A percentile compares a stretch with the other conserved stretches of the same genome.
phyloP scores from a whole-genome alignment of 1,140 invertebrate species.

The Lordiphosa mommai region DNA sequence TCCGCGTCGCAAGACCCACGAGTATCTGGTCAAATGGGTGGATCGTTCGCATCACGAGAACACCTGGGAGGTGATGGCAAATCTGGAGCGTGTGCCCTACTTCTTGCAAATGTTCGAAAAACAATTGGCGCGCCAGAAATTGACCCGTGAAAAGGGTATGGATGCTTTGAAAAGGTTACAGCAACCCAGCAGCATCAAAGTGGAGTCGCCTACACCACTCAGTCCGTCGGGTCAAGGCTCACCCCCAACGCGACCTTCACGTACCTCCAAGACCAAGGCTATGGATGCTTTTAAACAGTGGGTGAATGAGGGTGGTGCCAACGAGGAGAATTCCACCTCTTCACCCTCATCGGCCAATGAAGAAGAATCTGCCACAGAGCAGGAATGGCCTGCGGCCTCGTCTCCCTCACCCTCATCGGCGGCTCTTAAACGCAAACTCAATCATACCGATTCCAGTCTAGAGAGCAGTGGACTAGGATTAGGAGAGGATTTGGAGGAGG shows the following conservation, averaged over 20 bases:
- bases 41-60: slow-evolving; percentile 87
- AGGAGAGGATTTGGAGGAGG: slow-evolving; percentile 71
- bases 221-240: slow-evolving; percentile 46
- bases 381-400: slow-evolving; percentile 50
- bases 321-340: slow-evolving; percentile 41
- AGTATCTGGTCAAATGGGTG: slow-evolving; percentile 92
- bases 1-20: slow-evolving; percentile 86
- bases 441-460: slow-evolving; percentile 62
- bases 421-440: slow-evolving; percentile 67
- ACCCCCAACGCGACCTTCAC: slow-evolving; percentile 83
- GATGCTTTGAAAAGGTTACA: slow-evolving; percentile 78
- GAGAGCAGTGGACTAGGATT: slow-evolving; percentile 57
- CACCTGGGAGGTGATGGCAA: slow-evolving; percentile 89
- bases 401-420: slow-evolving; percentile 10
- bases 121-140: slow-evolving; percentile 87
- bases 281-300: slow-evolving; percentile 91
- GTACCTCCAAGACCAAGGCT: slow-evolving; percentile 89
- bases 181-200: slow-evolving; percentile 4
- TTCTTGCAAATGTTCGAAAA: slow-evolving; percentile 89
- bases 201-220: slow-evolving; percentile 18
- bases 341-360: slow-evolving; percentile 63
- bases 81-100: slow-evolving; percentile 87
- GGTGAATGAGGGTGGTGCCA: slow-evolving; percentile 70
- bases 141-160: slow-evolving; percentile 81
- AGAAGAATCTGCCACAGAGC: slow-evolving; percentile 53